phyloP scores from a whole-genome alignment of 2,888 invertebrate species.

The Odiellus spinosus region DNA sequence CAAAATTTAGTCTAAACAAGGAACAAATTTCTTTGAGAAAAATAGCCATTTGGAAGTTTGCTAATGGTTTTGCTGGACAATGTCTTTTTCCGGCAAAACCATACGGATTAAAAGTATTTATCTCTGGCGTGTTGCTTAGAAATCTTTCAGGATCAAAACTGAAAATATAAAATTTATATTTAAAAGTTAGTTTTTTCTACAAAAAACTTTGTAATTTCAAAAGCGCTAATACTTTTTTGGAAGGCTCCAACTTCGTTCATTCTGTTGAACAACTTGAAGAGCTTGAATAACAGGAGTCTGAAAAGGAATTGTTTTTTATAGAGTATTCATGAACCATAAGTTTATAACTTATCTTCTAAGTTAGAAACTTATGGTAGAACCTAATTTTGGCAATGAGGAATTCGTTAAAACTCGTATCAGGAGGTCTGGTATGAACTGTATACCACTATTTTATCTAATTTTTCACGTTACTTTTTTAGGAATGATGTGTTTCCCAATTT shows the following conservation, averaged over 20 bases:
- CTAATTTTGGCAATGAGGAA: too few species aligned
- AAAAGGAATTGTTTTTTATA: background rate
- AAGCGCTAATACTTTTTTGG: slow-evolving; percentile 25
- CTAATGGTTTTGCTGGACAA: slow-evolving; percentile 24
- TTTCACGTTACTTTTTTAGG: slow-evolving; percentile 24
- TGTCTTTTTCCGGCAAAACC: slow-evolving; percentile 29
- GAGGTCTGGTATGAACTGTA: too few species aligned
- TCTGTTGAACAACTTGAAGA: slow-evolving; percentile 26
- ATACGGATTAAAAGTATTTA: slow-evolving; percentile 27
- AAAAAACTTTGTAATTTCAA: background rate
- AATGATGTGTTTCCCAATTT: slow-evolving; percentile 30
- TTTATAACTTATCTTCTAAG: too few species aligned
- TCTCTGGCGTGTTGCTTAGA: slow-evolving; percentile 15
- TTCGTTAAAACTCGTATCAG: too few species aligned
- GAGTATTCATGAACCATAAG: too few species aligned
- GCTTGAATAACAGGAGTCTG: slow-evolving; percentile 31
- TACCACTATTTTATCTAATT: too few species aligned
- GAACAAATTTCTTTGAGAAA: slow-evolving; percentile 24
- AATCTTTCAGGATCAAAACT: slow-evolving; percentile 19
- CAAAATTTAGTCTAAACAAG: slow-evolving; percentile 26
- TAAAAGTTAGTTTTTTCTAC: background rate
- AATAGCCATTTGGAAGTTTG: slow-evolving; percentile 24
- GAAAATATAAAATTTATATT: slow-evolving; percentile 2
- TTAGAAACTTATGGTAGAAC: too few species aligned
- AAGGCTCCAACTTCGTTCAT: slow-evolving; percentile 25